These are phyloP conservation scores for Crossaster papposus DNA, from an alignment of 53 echinoderm and acorn worm species.

Conservation along the genomic window DNA sequence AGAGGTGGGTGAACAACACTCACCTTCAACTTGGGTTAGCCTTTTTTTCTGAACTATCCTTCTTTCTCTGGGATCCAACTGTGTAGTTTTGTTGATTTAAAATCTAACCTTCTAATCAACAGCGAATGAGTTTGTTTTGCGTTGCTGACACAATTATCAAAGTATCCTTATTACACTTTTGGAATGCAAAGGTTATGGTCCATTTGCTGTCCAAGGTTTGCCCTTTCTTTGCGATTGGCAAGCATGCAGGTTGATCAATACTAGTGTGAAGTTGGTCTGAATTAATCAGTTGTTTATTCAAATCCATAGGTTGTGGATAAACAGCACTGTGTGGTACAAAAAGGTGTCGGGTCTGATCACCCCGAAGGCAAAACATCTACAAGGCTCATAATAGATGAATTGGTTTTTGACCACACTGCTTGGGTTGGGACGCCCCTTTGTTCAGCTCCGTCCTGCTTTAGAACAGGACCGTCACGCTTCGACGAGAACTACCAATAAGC, in stretches of 20 bases:
- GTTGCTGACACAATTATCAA: background rate
- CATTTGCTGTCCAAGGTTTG: background rate
- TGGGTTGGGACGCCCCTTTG: background rate
- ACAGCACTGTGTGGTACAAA: background rate
- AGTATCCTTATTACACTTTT: background rate
- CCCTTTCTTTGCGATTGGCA: background rate
- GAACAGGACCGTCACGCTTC: background rate
- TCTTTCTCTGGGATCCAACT: too few relatives aligned
- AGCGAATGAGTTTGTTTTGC: slow-evolving; percentile 23
- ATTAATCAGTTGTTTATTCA: slow-evolving; percentile 10
- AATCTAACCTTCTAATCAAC: background rate
- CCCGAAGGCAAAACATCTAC: background rate
- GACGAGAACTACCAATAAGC: background rate
- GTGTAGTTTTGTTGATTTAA: background rate
- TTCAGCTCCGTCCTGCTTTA: background rate
- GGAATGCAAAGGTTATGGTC: slow-evolving; percentile 20
- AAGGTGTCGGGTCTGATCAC: background rate
- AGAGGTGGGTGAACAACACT: too few relatives aligned
- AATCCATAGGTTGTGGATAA: slow-evolving; percentile 13
- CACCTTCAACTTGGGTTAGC: too few relatives aligned
- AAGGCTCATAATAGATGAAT: background rate
- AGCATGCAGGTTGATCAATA: too few relatives aligned
- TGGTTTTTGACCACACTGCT: background rate
- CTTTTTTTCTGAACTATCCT: too few relatives aligned
- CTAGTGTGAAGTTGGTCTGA: background rate